Conservation (phyloP, 2,797 vertebrate genomes). For the Liasis olivaceus region DNA sequence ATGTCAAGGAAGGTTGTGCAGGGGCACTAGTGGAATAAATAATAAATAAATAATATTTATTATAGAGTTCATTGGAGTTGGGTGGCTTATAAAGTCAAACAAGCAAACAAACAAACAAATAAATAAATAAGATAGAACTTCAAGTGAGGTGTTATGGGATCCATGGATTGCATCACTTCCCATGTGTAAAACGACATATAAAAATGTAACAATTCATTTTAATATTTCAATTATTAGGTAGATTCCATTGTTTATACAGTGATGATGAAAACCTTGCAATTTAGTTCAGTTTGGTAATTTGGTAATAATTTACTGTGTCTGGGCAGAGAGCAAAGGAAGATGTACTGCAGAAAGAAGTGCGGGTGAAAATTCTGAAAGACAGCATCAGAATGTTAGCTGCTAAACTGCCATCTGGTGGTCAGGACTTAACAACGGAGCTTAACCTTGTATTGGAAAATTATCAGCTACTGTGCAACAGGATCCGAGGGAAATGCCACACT, state of each 20-base stretch:
- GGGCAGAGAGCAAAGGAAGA: slow-evolving; percentile 95
- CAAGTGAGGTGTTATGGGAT: neutral
- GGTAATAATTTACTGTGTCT: neutral
- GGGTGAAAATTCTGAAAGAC: slow-evolving; percentile 97
- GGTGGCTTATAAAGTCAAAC: neutral
- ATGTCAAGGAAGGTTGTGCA: neutral
- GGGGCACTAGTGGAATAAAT: neutral
- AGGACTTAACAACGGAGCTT: slow-evolving; percentile 83
- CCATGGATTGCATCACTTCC: neutral
- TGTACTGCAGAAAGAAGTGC: slow-evolving; percentile 97
- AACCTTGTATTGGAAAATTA: slow-evolving; percentile 89
- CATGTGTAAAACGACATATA: neutral
- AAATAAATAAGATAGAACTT: too few species aligned
- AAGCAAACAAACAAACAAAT: too few species aligned
- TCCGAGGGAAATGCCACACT: slow-evolving; percentile 95
- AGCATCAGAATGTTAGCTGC: slow-evolving; percentile 88
- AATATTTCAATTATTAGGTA: neutral
- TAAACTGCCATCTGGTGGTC: slow-evolving; percentile 80
- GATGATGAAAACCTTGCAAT: neutral
- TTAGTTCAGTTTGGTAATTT: neutral
- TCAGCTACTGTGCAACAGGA: slow-evolving; percentile 92
- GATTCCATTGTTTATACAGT: neutral
- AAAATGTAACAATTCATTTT: neutral
- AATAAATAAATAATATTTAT: neutral
- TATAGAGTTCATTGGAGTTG: neutral